phyloP scores from a whole-genome alignment of 2,113 vertebrate species.

The Formicarius rufipectus region DNA sequence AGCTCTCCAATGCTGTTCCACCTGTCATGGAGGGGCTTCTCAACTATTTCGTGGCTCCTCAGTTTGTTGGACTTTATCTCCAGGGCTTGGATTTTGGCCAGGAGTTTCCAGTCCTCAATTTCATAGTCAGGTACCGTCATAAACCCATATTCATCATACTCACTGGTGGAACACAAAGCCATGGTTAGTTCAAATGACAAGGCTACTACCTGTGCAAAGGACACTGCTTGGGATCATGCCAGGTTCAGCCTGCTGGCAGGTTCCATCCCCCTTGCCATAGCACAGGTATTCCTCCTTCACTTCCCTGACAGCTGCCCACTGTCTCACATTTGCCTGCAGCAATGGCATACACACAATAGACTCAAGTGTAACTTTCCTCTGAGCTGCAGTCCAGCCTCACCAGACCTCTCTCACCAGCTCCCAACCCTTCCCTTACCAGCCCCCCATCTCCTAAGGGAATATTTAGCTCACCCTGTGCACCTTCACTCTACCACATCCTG shows the following conservation, averaged over 20 bases:
- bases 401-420: not conserved
- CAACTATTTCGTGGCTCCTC: slow-evolving; percentile 75
- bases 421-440: not conserved
- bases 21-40: slow-evolving; percentile 78
- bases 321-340: not conserved
- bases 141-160: slow-evolving; percentile 92
- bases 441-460: not conserved
- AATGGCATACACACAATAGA: not conserved
- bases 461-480: not conserved
- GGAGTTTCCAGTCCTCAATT: slow-evolving; percentile 89
- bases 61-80: slow-evolving; percentile 89
- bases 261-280: not conserved
- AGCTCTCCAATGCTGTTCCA: slow-evolving; percentile 84
- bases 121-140: slow-evolving; percentile 87
- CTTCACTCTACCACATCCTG: not conserved
- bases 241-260: not conserved
- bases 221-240: not conserved
- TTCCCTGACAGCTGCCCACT: not conserved
- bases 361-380: not conserved
- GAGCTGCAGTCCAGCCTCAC: not conserved
- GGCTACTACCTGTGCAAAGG: not conserved
- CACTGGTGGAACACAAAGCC: slow-evolving; percentile 66
- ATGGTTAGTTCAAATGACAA: not conserved
- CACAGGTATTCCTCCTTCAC: not conserved
- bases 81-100: slow-evolving; percentile 90